A percentile compares a stretch with the other conserved stretches of the same genome.
phyloP scores from a whole-genome alignment of 2,113 vertebrate genomes.

The Xyliphius kryptos region DNA sequence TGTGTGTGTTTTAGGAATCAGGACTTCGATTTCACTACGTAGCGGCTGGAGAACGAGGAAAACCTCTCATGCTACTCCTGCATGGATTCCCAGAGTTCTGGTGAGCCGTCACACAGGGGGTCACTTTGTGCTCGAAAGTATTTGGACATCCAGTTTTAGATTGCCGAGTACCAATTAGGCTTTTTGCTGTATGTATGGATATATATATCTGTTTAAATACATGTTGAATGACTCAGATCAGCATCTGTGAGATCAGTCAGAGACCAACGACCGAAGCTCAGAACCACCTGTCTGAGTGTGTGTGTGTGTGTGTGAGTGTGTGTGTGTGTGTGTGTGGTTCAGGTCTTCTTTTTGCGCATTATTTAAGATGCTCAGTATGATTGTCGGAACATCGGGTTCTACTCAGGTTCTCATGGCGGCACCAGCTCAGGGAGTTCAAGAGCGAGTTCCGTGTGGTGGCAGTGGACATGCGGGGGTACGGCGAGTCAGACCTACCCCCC shows the following conservation, averaged over 20 bases:
- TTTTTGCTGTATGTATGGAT: no score
- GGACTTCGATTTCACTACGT: conserved; percentile 96
- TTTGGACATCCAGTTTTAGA: no score
- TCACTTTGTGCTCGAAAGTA: neutral
- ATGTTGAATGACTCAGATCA: no score
- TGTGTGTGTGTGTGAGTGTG: neutral
- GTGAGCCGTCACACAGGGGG: conserved; percentile 61
- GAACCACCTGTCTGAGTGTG: neutral
- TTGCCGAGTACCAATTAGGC: no score
- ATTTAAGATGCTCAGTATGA: neutral
- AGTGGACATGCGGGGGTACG: conserved; percentile 91
- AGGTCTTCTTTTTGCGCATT: conserved; percentile 37
- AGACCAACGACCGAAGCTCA: no score
- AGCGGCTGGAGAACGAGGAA: conserved; percentile 90
- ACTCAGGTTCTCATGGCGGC: conserved; percentile 92
- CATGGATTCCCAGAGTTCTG: conserved; percentile 98
- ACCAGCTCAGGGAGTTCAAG: conserved; percentile 95
- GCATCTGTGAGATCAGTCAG: no score
- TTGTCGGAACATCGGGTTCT: neutral
- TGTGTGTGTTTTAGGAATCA: conserved; percentile 75
- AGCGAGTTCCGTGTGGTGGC: conserved; percentile 94
- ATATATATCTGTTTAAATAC: no score
- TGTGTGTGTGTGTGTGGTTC: neutral
- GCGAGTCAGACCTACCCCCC: conserved; percentile 85
- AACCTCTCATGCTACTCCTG: conserved; percentile 91